phyloP scores from a whole-genome alignment of 92 coral and sea anemone genomes.

The Porites rus region DNA sequence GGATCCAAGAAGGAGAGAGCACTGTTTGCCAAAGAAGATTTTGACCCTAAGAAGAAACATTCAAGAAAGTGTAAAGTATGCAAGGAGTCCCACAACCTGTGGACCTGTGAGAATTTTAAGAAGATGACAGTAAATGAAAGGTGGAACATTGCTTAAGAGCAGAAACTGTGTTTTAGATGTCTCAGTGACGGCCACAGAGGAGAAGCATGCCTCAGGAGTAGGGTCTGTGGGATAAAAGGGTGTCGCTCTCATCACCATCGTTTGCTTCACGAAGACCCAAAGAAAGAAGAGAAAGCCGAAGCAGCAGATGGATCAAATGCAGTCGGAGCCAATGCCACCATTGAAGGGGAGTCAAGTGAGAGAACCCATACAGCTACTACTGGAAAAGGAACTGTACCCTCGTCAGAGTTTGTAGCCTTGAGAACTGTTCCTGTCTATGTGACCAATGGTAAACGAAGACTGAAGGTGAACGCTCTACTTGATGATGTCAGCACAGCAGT shows the following conservation, averaged over 20 bases:
- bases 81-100: slow-evolving; percentile 37
- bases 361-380: slow-evolving; percentile 53
- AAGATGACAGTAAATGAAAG: slow-evolving; percentile 6
- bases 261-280: slow-evolving; percentile 54
- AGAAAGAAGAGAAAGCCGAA: not conserved
- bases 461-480: not conserved
- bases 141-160: slow-evolving; percentile 53
- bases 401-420: slow-evolving; percentile 45
- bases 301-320: not conserved
- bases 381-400: slow-evolving; percentile 1
- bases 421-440: slow-evolving; percentile 60
- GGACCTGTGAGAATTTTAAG: slow-evolving; percentile 59
- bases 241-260: slow-evolving; percentile 57
- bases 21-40: not conserved
- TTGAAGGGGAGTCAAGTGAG: slow-evolving; percentile 25
- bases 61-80: slow-evolving; percentile 35
- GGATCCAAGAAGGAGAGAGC: not conserved
- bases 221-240: slow-evolving; percentile 63
- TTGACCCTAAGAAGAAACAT: not conserved
- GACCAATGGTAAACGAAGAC: slow-evolving; percentile 11
- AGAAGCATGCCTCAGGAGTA: slow-evolving; percentile 49
- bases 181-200: slow-evolving; percentile 54
- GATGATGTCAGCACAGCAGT: slow-evolving; percentile 54
- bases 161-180: slow-evolving; percentile 62
- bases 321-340: not conserved